Conservation (phyloP, 2,113 vertebrate species). For the Gavialis gangeticus region DNA sequence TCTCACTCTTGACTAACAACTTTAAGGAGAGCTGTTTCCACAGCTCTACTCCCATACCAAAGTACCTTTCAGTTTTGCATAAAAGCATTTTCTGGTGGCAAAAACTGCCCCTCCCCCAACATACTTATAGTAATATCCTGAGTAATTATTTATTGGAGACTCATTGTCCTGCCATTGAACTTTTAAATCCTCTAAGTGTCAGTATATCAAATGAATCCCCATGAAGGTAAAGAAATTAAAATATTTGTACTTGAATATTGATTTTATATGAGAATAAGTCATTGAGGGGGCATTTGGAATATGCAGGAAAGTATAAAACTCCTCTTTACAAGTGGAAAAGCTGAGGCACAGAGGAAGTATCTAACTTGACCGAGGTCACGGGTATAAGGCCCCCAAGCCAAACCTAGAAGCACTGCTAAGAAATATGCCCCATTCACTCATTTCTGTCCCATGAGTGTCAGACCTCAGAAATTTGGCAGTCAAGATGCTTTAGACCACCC, state of each 20-base stretch:
- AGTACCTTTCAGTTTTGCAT: neutral
- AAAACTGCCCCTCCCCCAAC: neutral
- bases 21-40: constrained; percentile 1
- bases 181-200: neutral
- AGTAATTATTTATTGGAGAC: neutral
- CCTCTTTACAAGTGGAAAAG: fast-evolving
- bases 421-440: too few species aligned
- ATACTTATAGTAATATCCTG: neutral
- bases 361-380: neutral
- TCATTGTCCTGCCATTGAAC: neutral
- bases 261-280: neutral
- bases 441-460: too few species aligned
- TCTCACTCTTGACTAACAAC: neutral
- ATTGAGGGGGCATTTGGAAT: fast-evolving
- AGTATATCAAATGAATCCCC: neutral
- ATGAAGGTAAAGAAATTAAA: neutral
- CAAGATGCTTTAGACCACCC: too few species aligned
- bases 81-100: neutral
- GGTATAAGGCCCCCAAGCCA: neutral
- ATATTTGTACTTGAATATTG: neutral
- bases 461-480: too few species aligned
- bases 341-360: fast-evolving
- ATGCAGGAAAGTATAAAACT: neutral
- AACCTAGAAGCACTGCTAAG: neutral
- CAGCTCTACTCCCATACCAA: neutral